Evolutionary conservation across 2,113 vertebrate species (phyloP).

Genomic region (Choloepus hoffmanni): DNA sequence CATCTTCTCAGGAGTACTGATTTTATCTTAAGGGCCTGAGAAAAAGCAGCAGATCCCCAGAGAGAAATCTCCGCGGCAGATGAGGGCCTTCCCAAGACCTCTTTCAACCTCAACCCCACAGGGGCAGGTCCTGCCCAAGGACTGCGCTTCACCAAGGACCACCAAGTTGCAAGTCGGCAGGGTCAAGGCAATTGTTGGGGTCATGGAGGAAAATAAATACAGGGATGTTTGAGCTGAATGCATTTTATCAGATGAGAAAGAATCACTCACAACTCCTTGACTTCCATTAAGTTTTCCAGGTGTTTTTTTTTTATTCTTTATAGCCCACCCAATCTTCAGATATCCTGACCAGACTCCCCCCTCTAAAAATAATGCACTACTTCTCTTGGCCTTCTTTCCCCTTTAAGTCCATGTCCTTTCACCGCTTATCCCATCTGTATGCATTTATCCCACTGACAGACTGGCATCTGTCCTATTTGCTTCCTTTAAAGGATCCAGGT

Average conservation of each 20-base stretch:
- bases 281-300: not conserved
- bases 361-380: not conserved
- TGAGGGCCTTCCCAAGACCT: not conserved
- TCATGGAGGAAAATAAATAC: not conserved
- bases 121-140: not conserved
- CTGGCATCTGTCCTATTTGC: not conserved
- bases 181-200: not conserved
- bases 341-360: not conserved
- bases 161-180: not conserved
- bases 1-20: not conserved
- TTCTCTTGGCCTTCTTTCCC: not conserved
- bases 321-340: not conserved
- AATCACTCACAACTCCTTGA: not conserved
- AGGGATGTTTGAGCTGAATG: not conserved
- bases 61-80: not conserved
- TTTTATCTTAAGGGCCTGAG: not conserved
- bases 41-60: not conserved
- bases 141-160: not conserved
- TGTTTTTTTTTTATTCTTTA: not conserved
- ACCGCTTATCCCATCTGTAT: not conserved
- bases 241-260: not conserved
- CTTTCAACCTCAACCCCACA: not conserved
- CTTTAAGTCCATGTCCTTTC: not conserved
- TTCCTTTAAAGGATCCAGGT: not conserved
- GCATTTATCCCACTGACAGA: not conserved